Conservation (phyloP, 2,113 vertebrate species). For the Accipiter cooperii region DNA sequence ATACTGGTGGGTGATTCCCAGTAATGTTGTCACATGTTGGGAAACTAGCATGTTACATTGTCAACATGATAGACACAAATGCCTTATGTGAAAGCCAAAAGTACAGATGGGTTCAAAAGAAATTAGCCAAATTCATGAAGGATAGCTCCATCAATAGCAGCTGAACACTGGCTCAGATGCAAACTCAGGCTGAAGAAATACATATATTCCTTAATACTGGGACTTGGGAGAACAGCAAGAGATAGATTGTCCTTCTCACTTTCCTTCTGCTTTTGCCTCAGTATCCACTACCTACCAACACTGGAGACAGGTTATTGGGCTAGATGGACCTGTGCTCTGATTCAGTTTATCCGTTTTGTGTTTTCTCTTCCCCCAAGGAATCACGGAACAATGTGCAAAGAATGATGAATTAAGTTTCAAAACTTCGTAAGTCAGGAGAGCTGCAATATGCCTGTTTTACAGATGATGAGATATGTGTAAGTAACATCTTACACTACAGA, state of each 20-base stretch:
- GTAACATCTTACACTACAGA: not conserved
- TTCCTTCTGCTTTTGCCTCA: not conserved
- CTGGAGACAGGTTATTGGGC: not conserved
- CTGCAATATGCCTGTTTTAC: not conserved
- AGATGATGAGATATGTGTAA: not conserved
- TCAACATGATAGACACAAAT: not conserved
- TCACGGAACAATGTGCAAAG: not conserved
- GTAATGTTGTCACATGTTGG: not conserved
- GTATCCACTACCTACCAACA: not conserved
- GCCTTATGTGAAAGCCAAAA: not conserved
- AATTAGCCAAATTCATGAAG: not conserved
- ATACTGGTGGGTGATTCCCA: not conserved
- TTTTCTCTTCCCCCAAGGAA: not conserved
- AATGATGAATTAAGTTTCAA: not conserved
- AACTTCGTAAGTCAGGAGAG: not conserved
- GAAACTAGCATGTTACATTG: not conserved
- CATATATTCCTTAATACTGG: not conserved
- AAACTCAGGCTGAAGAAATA: not conserved
- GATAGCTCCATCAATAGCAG: not conserved
- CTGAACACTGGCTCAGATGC: not conserved
- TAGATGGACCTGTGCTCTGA: not conserved
- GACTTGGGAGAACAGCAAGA: not conserved
- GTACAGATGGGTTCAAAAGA: not conserved
- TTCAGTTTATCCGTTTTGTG: not conserved
- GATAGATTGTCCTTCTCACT: not conserved